phyloP scores from a whole-genome alignment of 1,140 invertebrate genomes.

The Platyscapa corneri region DNA sequence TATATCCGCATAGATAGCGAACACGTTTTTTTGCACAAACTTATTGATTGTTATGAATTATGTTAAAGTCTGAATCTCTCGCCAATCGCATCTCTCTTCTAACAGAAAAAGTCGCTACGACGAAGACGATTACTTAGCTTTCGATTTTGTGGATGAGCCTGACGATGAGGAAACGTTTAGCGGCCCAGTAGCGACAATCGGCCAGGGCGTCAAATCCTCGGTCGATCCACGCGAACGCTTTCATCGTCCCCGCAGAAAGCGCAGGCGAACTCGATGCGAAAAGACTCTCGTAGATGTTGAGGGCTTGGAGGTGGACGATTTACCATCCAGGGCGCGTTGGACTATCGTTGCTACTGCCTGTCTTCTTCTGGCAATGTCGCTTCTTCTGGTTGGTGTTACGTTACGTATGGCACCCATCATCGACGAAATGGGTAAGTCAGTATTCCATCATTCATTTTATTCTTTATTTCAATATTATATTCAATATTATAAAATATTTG shows the following conservation, averaged over 20 bases:
- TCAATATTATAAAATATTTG: too few species aligned
- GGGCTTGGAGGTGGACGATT: conserved; percentile 75
- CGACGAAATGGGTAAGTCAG: conserved; percentile 91
- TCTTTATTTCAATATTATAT: too few species aligned
- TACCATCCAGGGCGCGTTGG: conserved; percentile 87
- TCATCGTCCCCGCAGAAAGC: conserved; percentile 63
- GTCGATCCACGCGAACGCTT: conserved; percentile 57
- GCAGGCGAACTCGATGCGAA: conserved; percentile 65
- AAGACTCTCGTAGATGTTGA: conserved; percentile 52
- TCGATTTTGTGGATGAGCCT: conserved; percentile 73
- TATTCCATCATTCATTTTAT: background rate
- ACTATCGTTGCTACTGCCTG: conserved; percentile 92
- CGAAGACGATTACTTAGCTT: conserved; percentile 67
- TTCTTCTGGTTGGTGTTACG: conserved; percentile 90
- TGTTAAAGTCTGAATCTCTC: background rate
- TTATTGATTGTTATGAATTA: background rate
- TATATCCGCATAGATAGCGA: too few species aligned
- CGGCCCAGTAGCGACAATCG: conserved; percentile 58
- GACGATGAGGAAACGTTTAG: conserved; percentile 67
- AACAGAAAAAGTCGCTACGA: conserved; percentile 72
- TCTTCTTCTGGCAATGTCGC: conserved; percentile 87
- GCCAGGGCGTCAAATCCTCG: background rate
- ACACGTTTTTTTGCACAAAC: too few species aligned
- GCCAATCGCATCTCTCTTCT: background rate
- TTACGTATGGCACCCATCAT: conserved; percentile 92